Evolutionary conservation across 2,888 invertebrate genomes (phyloP).

Genomic region (Plemyria rubiginata): DNA sequence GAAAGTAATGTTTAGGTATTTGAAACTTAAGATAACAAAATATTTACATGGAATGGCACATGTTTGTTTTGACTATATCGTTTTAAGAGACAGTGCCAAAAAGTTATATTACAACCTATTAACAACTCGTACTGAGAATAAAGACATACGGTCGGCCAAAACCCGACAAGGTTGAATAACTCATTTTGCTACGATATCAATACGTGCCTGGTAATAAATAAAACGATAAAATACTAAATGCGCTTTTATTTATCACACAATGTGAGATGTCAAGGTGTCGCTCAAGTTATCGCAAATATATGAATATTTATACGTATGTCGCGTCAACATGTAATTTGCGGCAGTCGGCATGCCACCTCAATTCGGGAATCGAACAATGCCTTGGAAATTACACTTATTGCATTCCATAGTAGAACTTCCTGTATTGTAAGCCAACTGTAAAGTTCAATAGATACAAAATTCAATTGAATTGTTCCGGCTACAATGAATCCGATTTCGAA

Average conservation of each 20-base stretch:
- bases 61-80: no score
- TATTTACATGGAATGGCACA: no score
- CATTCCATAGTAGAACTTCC: constrained; percentile 13
- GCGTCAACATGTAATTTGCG: constrained; percentile 10
- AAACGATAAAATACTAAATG: background rate
- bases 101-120: no score
- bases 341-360: constrained; percentile 2
- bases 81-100: no score
- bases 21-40: no score
- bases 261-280: background rate
- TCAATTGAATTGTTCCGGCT: background rate
- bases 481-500: background rate
- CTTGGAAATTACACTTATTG: constrained; percentile 22
- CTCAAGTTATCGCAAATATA: background rate
- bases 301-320: constrained; percentile 3
- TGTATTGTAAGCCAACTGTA: background rate
- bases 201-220: constrained; percentile 1
- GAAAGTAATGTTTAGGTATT: no score
- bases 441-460: constrained; percentile 3
- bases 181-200: constrained; percentile 1
- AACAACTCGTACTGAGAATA: background rate
- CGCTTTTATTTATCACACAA: constrained; percentile 2
- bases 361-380: constrained; percentile 13
- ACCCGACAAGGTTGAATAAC: background rate
- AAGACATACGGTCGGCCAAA: background rate